A percentile compares a stretch with the other conserved stretches of the same genome.
Conservation (phyloP, 2,797 vertebrate genomes). For the Propithecus perrieri region DNA sequence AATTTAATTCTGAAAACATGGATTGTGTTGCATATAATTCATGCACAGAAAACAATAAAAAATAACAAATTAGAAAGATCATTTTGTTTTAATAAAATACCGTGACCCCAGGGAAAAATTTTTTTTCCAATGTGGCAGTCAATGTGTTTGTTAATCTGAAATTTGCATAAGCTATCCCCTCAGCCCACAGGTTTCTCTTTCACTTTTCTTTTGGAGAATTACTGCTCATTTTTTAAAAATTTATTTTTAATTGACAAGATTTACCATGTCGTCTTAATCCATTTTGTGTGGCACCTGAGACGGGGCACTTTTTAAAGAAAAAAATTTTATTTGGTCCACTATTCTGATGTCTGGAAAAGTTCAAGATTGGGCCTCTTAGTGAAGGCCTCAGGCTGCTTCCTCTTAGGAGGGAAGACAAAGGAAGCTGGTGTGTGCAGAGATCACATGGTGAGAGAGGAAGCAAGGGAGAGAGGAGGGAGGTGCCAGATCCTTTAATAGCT, state of each 20-base stretch:
- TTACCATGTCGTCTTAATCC: neutral
- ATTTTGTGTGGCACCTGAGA: neutral
- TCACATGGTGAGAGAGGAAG: neutral
- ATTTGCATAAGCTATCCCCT: neutral
- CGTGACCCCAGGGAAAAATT: too few species aligned
- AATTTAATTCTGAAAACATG: too few species aligned
- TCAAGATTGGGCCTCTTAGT: neutral
- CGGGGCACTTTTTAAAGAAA: neutral
- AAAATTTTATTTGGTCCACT: neutral
- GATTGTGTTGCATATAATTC: too few species aligned
- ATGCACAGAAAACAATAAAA: too few species aligned
- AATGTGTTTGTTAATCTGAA: neutral
- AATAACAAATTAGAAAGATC: too few species aligned
- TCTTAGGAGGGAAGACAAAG: neutral
- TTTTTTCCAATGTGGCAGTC: too few species aligned
- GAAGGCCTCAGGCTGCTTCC: neutral
- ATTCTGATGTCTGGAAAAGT: neutral
- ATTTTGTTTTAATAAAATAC: too few species aligned
- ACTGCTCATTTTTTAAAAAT: neutral
- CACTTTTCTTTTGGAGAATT: neutral
- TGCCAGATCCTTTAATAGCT: neutral
- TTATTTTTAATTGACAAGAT: neutral
- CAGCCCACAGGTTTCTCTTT: neutral
- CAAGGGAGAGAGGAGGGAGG: neutral
- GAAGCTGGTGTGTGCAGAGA: neutral